Percentiles rank a stretch among this genome's conserved stretches.
Conservation (phyloP, 2,888 invertebrate genomes). For the Stomorhina lunata region DNA sequence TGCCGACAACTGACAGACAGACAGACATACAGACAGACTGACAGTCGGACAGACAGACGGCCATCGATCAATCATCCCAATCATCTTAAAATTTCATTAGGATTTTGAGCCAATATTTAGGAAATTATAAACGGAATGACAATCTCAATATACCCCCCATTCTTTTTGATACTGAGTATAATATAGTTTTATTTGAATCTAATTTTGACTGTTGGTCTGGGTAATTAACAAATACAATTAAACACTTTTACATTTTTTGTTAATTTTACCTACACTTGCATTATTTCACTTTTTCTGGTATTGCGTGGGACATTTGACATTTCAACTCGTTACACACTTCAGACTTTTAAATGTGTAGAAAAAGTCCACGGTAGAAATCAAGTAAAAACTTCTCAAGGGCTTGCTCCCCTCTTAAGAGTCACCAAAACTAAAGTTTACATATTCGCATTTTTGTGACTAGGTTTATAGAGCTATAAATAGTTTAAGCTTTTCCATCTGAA, state of each 20-base stretch:
- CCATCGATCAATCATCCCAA: too few relatives aligned
- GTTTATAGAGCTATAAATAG: conserved; percentile 19
- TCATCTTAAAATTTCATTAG: too few relatives aligned
- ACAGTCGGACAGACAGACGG: too few relatives aligned
- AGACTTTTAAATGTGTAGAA: background rate
- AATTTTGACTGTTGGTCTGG: too few relatives aligned
- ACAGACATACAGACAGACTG: too few relatives aligned
- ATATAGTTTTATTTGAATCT: too few relatives aligned
- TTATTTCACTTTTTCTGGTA: background rate
- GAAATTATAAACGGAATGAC: too few relatives aligned
- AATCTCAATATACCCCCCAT: too few relatives aligned
- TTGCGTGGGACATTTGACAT: conserved; percentile 48
- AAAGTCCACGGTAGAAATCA: background rate
- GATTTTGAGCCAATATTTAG: too few relatives aligned
- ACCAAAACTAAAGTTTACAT: background rate
- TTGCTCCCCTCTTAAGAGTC: background rate
- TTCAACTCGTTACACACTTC: conserved; percentile 39
- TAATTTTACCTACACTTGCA: conserved; percentile 1
- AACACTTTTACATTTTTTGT: conserved; percentile 53
- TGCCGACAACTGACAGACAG: too few relatives aligned
- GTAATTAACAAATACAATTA: conserved; percentile 54
- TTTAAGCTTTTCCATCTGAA: background rate
- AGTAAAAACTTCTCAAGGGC: conserved; percentile 3
- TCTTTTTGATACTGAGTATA: too few relatives aligned
- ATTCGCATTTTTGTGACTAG: background rate